Evolutionary conservation across 2,888 invertebrate species (phyloP), one percentile per base, ranked within the genome.

Genomic region (Oscheius onirici): DNA sequence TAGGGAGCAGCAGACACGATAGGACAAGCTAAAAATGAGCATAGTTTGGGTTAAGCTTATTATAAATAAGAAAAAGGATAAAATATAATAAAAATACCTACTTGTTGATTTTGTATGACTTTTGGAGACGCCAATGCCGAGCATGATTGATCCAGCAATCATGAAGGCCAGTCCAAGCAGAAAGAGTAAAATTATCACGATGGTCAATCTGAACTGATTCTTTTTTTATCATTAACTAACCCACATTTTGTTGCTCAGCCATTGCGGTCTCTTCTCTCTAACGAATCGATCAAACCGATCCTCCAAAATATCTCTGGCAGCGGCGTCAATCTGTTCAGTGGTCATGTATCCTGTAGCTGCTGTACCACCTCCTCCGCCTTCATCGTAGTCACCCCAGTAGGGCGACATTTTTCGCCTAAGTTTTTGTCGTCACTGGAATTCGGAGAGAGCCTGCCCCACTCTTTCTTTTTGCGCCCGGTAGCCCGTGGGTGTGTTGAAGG

Each of bases 81-180:
- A n/a, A n/a, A n/a, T n/a, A n/a, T n/a, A n/a, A n/a, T n/a, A n/a
- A n/a, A n/a, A n/a, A 34, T 3, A 34, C 34, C 8, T 8, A 34
- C 34, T 34, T 8, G 34, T 34, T 13, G 46, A 17, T 10, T 17
- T 49, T 69, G 61, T 68, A 28, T 73, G 71, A 22, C 54, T 67
- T 11, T 76, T 73, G 1, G 70, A 70, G n/a, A 77, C 73, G 46
- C 77, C 77, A 22, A 77, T 70, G 2, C 77, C 77, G 6, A 77
- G 66, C 77, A 77, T 77, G 17, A 77, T 68, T 22, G 73, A 72
- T 40, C 77, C 77, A 44, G 77, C 77, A 20, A 77, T 73, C 20
- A 75, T 34, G 52, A 77, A 69, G 20, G 44, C 73, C 8, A 77
- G 2, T 3, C 75, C 73, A 10, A 77, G 58, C 6, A 77, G 11